Percentiles rank a stretch among this genome's conserved stretches.
Evolutionary conservation across 30 jellyfish, hydroid and myxozoan species (phyloP).

Genomic region (Cassiopea andromeda): DNA sequence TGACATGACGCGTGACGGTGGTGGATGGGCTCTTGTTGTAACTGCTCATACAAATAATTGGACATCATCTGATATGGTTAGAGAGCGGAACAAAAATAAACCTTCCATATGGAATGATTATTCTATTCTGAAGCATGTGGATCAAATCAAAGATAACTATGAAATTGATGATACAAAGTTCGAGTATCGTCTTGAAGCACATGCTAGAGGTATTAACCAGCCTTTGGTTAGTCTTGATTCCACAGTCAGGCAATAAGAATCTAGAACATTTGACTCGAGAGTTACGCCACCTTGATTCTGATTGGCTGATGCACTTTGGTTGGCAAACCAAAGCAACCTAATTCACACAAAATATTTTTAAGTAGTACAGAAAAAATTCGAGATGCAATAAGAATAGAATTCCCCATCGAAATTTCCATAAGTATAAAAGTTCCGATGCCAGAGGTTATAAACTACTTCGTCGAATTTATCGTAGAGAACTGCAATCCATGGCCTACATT

Average conservation of each 20-base stretch:
- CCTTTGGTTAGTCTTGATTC: neutral
- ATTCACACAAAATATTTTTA: too few relatives aligned
- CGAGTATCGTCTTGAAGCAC: constrained; percentile 90
- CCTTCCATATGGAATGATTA: constrained; percentile 74
- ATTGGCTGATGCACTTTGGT: too few relatives aligned
- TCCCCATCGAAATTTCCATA: too few relatives aligned
- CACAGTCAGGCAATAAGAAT: neutral
- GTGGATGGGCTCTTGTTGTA: constrained; percentile 98
- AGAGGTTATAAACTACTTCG: too few relatives aligned
- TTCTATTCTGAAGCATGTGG: constrained; percentile 81
- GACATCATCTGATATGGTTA: constrained; percentile 73
- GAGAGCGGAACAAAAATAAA: constrained; percentile 62
- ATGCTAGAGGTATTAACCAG: constrained; percentile 64
- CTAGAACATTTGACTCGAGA: too few relatives aligned
- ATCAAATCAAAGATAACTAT: constrained; percentile 72
- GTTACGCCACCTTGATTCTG: too few relatives aligned
- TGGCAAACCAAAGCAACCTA: too few relatives aligned
- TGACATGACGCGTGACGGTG: constrained; percentile 96
- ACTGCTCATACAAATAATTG: constrained; percentile 80
- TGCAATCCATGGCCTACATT: too few relatives aligned
- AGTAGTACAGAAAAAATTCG: too few relatives aligned
- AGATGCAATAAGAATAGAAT: too few relatives aligned
- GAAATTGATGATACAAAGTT: constrained; percentile 39
- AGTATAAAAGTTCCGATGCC: too few relatives aligned
- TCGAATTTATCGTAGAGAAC: too few relatives aligned